Base-by-base conservation (phyloP, 2,113 vertebrate species). In the Gulo gulo region DNA sequence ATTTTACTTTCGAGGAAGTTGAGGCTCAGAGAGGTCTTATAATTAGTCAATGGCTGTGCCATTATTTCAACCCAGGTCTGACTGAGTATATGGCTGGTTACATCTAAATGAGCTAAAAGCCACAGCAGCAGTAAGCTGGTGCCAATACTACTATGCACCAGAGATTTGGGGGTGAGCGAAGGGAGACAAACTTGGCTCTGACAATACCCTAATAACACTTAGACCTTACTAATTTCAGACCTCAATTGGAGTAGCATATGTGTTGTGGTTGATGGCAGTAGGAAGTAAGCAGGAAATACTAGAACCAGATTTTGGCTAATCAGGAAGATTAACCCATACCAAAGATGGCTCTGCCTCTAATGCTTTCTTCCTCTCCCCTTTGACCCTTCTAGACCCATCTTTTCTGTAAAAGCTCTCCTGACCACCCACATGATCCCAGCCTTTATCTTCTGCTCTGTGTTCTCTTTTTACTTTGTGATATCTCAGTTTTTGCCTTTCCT, bases 1-100 rank as follows among this genome's bases (percentile, higher is more conserved):
- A 31, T 94, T 78, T 96, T 96, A 95, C 86, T 59, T 88, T 47
- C 79, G 42, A 96, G 89, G 52, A 96, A 93, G 92, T 55, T 5
- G 6, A 88, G 90, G 63, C 59, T 74, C 63, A 67, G 52, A 74
- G 45, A 79, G 21, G 52, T 61, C 47, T 80, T 81, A 85, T n/a
- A 71, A 76, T 45, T n/a, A 65, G 80, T 82, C 88, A 87, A 21
- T 36, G 73, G 23, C 16, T 71, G 71, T 24, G 4, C 36, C 57
- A 24, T 69, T 59, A 86, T 83, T 91, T 52, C 93, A 87, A 85
- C 59, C 36, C 36, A 91, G 57, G 34, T 50, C 71, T 94, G 45
- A 73, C n/a, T 45, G 39, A 73, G 26, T 39, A 9, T n/a, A 89
- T n/a, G 45, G 36, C 34, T 71, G 39, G 36, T 47, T 79, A 36